Conservation (phyloP, 2,113 vertebrate genomes). For the Sylvia atricapilla region DNA sequence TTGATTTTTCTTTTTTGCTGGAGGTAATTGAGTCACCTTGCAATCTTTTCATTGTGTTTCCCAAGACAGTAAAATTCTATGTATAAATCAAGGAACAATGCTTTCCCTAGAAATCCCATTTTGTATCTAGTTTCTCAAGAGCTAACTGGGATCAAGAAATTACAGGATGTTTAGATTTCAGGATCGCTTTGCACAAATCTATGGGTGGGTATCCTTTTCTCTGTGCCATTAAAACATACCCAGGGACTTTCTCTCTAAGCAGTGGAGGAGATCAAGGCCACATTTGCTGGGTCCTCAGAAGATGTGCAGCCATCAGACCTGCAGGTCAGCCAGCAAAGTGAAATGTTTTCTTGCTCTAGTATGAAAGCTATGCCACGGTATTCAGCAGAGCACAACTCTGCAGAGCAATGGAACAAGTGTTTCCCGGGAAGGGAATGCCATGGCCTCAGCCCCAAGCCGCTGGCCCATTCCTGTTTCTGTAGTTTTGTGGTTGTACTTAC, state of each 20-base stretch:
- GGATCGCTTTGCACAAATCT: background rate
- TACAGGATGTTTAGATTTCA: background rate
- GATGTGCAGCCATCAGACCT: background rate
- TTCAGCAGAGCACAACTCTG: background rate
- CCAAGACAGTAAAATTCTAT: background rate
- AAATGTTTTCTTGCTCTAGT: background rate
- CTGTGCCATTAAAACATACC: background rate
- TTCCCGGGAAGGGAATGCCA: background rate
- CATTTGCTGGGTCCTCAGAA: background rate
- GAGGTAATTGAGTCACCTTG: background rate
- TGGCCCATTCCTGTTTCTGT: background rate
- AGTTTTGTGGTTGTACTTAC: background rate
- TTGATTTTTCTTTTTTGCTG: background rate
- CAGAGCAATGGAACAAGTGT: background rate
- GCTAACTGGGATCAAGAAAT: background rate
- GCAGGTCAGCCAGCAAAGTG: background rate
- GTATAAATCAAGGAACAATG: background rate
- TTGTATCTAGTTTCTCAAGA: background rate
- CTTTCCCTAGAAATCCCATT: background rate
- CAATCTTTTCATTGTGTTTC: background rate
- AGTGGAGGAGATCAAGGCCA: background rate
- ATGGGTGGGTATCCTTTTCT: background rate
- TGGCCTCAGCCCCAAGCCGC: background rate
- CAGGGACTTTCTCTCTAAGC: background rate
- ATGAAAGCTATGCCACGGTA: rapidly evolving